These are phyloP conservation scores for Astreopora myriophthalma DNA, from an alignment of 64 coral and sea anemone species.

Conservation along the genomic window DNA sequence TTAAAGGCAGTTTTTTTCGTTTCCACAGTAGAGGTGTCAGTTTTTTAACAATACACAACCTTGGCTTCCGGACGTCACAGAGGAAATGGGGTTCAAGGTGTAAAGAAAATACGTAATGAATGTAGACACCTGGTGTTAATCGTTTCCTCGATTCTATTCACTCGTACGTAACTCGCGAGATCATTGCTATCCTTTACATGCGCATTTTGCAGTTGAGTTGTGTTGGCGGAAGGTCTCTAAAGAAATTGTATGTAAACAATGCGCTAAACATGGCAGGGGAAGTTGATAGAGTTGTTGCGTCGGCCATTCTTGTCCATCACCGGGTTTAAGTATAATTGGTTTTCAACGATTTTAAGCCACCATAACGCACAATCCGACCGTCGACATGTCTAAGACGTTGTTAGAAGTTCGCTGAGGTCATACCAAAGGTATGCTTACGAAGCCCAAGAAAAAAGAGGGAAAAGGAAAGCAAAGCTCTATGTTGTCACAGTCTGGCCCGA, in stretches of 20 bases:
- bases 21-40: neutral
- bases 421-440: neutral
- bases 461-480: neutral
- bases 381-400: neutral
- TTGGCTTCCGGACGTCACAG: neutral
- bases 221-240: neutral
- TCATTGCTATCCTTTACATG: too few relatives aligned
- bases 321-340: neutral
- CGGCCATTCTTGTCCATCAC: neutral
- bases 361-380: neutral
- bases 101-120: neutral
- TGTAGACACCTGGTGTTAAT: constrained; percentile 21
- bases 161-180: too few relatives aligned
- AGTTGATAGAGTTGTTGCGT: constrained; percentile 7
- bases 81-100: too few relatives aligned
- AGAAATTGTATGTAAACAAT: neutral
- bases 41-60: neutral
- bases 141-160: neutral
- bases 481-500: too few relatives aligned
- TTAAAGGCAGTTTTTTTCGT: neutral
- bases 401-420: neutral
- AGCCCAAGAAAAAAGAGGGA: too few relatives aligned
- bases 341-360: neutral
- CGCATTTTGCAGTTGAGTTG: neutral
- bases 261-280: neutral